phyloP scores from a whole-genome alignment of 2,113 vertebrate species.

The Bufo bufo region DNA sequence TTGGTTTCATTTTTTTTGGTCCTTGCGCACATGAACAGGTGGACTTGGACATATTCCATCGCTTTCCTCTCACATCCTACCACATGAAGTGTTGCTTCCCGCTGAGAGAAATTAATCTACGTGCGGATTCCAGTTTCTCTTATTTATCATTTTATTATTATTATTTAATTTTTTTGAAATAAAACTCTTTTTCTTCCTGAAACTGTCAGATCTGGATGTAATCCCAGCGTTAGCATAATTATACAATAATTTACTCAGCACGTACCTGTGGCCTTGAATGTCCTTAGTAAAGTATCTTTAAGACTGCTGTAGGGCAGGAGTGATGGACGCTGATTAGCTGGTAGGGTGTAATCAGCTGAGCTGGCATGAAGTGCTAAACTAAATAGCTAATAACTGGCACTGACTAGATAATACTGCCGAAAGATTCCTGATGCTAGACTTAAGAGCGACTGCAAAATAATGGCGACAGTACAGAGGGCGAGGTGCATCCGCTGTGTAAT shows the following conservation, averaged over 20 bases:
- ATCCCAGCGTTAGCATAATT: slow-evolving; percentile 61
- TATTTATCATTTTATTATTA: slow-evolving; percentile 20
- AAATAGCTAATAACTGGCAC: slow-evolving; percentile 35
- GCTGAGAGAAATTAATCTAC: slow-evolving; percentile 34
- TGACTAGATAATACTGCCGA: slow-evolving; percentile 54
- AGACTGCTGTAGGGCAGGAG: slow-evolving; percentile 57
- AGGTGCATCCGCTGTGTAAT: slow-evolving; percentile 16
- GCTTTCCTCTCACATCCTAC: not conserved
- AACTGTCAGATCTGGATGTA: slow-evolving; percentile 58
- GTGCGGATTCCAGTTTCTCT: slow-evolving; percentile 27
- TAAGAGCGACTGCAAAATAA: slow-evolving; percentile 5
- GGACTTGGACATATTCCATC: not conserved
- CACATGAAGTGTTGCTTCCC: slow-evolving; percentile 5
- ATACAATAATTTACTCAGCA: slow-evolving; percentile 63
- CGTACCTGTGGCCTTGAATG: slow-evolving; percentile 59
- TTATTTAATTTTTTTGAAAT: not conserved
- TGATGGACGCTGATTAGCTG: slow-evolving; percentile 59
- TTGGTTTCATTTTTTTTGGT: not conserved
- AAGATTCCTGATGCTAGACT: slow-evolving; percentile 51
- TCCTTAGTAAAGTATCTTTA: slow-evolving; percentile 59
- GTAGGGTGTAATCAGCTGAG: slow-evolving; percentile 53
- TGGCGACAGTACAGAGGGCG: slow-evolving; percentile 12
- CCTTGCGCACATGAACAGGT: not conserved
- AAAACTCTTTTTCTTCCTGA: slow-evolving; percentile 49
- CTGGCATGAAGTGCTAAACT: slow-evolving; percentile 41